Base-by-base conservation (phyloP, 2,888 invertebrate species). In the Cactoblastis cactorum region DNA sequence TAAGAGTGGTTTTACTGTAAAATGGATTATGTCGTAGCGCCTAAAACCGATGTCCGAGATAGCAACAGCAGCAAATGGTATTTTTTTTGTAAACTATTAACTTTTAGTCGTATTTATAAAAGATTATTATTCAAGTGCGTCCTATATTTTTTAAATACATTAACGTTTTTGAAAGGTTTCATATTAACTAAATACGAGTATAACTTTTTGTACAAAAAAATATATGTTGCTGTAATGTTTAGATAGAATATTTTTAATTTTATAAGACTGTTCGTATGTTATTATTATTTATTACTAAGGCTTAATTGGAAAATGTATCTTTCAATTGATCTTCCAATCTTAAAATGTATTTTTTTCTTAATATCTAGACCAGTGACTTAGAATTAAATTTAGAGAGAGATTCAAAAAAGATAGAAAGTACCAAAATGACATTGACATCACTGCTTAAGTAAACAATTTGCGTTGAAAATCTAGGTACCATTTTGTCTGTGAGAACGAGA, bases 241-340 rank as follows among this genome's bases (percentile, higher is more conserved):
- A 77, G 74, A 71, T 77, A 70, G 63, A 67, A 62, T 74, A 67
- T 69, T 73, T 77, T 77, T 74, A 66, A 72, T 78, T 81, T 78
- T 77, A 77, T 77, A 85, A 86, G 87, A 86, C 86, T 87, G 87
- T 83, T 81, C 67, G 66, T 76, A 71, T 75, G 64, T 72, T 74
- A 71, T 74, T 66, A 71, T 74, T 74, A 67, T 74, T 74, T 74
- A 70, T 74, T 70, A 66, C n/a, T n/a, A n/a, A n/a, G n/a, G n/a
- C n/a, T n/a, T n/a, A n/a, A n/a, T n/a, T n/a, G n/a, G n/a, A n/a
- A n/a, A n/a, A n/a, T n/a, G n/a, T n/a, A n/a, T n/a, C n/a, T n/a
- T n/a, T n/a, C n/a, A n/a, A n/a, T n/a, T n/a, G n/a, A n/a, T n/a
- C n/a, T n/a, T n/a, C n/a, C n/a, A n/a, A n/a, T n/a, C n/a, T n/a